These are phyloP conservation scores for Anser cygnoides DNA, from an alignment of 2,113 vertebrate species.

Conservation along the genomic window DNA sequence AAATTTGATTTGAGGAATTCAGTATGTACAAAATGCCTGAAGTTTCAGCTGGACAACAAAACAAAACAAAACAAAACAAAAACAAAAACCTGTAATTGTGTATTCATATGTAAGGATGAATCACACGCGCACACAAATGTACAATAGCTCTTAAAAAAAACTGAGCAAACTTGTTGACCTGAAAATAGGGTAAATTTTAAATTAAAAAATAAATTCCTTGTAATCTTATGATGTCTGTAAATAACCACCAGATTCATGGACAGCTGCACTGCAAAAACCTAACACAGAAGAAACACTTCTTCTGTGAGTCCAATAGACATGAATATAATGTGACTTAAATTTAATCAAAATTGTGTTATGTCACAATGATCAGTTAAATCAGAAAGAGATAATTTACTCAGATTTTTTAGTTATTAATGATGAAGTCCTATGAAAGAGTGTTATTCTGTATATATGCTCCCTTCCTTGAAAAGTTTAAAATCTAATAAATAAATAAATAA, in stretches of 20 bases:
- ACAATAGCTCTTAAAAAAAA: neutral
- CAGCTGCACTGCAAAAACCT: neutral
- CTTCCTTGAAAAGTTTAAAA: neutral
- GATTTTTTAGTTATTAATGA: neutral
- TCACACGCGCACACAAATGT: rapidly evolving
- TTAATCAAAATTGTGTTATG: neutral
- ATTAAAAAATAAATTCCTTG: neutral
- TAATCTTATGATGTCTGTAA: neutral
- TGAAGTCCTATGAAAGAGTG: neutral
- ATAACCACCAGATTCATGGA: neutral
- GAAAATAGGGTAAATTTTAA: neutral
- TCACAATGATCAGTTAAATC: neutral
- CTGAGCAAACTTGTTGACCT: neutral
- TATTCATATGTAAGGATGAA: neutral
- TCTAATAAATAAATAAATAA: neutral
- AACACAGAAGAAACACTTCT: neutral
- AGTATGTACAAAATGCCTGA: neutral
- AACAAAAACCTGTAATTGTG: neutral
- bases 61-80: neutral
- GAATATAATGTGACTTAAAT: neutral
- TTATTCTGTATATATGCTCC: neutral
- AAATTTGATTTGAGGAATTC: neutral
- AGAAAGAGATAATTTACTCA: neutral
- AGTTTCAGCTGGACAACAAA: neutral
- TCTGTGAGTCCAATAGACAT: neutral